A percentile compares a stretch with the other conserved stretches of the same genome.
These are phyloP conservation scores for Psephotus haematonotus DNA, from an alignment of 2,113 vertebrate species.

Conservation along the genomic window DNA sequence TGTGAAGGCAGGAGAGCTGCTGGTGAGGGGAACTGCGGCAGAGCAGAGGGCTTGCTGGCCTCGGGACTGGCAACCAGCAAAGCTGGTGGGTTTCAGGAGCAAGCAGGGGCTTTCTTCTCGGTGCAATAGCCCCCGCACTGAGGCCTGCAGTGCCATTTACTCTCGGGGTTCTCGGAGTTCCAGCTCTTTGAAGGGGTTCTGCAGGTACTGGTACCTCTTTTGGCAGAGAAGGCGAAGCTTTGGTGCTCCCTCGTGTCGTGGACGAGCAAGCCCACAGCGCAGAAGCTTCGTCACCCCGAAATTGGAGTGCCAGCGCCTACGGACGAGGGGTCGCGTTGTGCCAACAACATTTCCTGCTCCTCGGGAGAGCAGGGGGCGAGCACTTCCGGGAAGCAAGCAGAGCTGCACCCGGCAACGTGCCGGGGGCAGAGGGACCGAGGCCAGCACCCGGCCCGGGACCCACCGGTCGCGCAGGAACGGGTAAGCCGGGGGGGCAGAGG, in stretches of 20 bases:
- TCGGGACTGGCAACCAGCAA: not conserved
- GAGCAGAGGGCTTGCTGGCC: accelerated
- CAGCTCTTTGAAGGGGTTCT: not conserved
- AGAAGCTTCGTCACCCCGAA: not conserved
- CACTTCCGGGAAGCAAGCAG: not conserved
- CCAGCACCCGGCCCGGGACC: too few species aligned
- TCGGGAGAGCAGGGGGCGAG: not conserved
- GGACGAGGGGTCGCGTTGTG: not conserved
- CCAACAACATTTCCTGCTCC: not conserved
- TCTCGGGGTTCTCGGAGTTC: not conserved
- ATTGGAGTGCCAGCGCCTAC: not conserved
- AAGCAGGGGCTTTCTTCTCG: not conserved
- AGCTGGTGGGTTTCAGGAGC: not conserved
- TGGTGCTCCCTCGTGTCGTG: not conserved
- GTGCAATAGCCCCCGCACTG: too few species aligned
- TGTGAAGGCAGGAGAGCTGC: too few species aligned
- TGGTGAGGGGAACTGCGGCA: not conserved
- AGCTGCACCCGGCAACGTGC: not conserved
- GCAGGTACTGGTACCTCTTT: not conserved
- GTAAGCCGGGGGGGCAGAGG: not conserved
- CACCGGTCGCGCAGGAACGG: too few species aligned
- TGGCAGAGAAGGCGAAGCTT: too few species aligned
- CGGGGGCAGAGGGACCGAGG: not conserved
- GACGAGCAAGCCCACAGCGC: not conserved
- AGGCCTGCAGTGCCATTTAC: not conserved